phyloP scores from a whole-genome alignment of 2,113 vertebrate species.

The Lycaon pictus region DNA sequence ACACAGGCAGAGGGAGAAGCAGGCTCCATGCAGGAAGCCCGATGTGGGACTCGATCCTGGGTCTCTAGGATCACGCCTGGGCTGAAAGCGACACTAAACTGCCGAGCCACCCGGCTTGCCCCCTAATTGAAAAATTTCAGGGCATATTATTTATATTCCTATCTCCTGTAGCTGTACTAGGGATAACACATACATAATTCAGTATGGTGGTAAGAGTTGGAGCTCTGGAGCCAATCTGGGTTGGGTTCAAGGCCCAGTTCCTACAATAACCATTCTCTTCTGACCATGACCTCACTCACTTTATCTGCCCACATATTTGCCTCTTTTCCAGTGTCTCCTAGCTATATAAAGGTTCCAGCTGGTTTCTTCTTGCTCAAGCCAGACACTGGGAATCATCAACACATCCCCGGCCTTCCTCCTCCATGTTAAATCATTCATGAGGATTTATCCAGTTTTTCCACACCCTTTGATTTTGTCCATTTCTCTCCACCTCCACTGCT shows the following conservation, averaged over 20 bases:
- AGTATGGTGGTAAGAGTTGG: neutral
- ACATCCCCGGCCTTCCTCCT: neutral
- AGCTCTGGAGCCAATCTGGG: neutral
- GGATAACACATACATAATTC: neutral
- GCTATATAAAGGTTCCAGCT: neutral
- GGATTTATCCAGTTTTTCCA: neutral
- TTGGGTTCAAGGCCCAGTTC: neutral
- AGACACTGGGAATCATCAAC: neutral
- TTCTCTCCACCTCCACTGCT: neutral
- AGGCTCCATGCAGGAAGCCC: too few species aligned
- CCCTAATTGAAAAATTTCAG: neutral
- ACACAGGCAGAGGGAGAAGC: too few species aligned
- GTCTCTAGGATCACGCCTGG: too few species aligned
- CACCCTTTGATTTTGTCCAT: neutral
- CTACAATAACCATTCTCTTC: neutral
- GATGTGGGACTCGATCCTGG: too few species aligned
- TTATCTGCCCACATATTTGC: neutral
- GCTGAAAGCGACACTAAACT: too few species aligned
- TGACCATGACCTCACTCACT: neutral
- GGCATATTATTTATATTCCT: neutral
- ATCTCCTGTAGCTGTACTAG: neutral
- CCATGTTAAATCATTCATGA: neutral
- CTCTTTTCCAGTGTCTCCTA: neutral
- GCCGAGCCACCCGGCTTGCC: too few species aligned
- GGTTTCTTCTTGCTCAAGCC: neutral